A percentile compares a stretch with the other conserved stretches of the same genome.
Conservation (phyloP, 2,797 vertebrate species). For the Lutjanus campechanus region DNA sequence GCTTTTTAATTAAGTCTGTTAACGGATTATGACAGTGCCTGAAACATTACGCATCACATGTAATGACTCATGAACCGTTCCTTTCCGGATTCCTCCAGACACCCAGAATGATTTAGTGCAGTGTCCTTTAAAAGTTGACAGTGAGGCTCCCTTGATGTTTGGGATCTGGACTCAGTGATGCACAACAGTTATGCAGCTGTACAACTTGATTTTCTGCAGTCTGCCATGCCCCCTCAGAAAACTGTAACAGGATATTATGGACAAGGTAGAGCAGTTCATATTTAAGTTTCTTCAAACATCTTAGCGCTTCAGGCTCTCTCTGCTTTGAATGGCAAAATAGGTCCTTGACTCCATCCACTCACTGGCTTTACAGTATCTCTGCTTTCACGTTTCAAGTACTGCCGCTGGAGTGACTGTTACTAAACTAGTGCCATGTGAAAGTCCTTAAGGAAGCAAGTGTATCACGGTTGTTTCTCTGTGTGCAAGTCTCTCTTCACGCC, state of each 20-base stretch:
- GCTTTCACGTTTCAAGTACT: slow-evolving; percentile 60
- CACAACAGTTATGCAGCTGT: slow-evolving; percentile 44
- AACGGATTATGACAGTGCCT: slow-evolving; percentile 69
- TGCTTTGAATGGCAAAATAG: slow-evolving; percentile 62
- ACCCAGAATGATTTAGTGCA: slow-evolving; percentile 55
- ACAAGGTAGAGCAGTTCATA: slow-evolving; percentile 49
- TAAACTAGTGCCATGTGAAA: slow-evolving; percentile 61
- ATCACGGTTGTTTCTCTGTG: slow-evolving; percentile 54
- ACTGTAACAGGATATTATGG: slow-evolving; percentile 45
- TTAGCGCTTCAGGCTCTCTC: slow-evolving; percentile 49
- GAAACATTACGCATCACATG: slow-evolving; percentile 58
- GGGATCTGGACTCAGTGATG: slow-evolving; percentile 44
- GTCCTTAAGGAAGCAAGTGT: slow-evolving; percentile 67
- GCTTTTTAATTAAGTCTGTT: slow-evolving; percentile 78
- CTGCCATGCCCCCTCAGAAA: slow-evolving; percentile 30
- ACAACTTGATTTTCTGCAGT: slow-evolving; percentile 45
- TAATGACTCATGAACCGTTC: slow-evolving; percentile 62
- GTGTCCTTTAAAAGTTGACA: slow-evolving; percentile 64
- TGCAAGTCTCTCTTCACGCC: slow-evolving; percentile 31
- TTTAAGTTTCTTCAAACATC: slow-evolving; percentile 58
- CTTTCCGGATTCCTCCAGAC: slow-evolving; percentile 66
- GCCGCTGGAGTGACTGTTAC: slow-evolving; percentile 60
- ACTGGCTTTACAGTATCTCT: slow-evolving; percentile 37
- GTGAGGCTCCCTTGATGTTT: slow-evolving; percentile 49
- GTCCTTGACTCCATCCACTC: slow-evolving; percentile 64